These are phyloP conservation scores for Pandion haliaetus DNA, from an alignment of 2,113 vertebrate genomes.

Conservation along the genomic window DNA sequence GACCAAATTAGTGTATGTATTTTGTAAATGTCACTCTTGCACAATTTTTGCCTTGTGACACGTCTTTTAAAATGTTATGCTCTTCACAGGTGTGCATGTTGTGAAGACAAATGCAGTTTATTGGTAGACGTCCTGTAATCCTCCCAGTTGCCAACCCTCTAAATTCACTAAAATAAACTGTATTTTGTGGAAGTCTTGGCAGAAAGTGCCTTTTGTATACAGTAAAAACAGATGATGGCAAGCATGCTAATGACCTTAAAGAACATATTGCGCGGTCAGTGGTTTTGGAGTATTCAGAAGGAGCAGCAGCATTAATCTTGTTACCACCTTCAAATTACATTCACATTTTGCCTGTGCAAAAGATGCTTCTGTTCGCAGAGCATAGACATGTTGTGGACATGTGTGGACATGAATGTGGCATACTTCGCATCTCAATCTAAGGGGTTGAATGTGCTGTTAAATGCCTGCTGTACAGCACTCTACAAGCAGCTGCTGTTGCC, in stretches of 20 bases:
- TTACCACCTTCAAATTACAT: not conserved
- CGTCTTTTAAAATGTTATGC: not conserved
- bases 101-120: not conserved
- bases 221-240: not conserved
- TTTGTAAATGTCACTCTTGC: not conserved
- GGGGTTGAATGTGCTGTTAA: not conserved
- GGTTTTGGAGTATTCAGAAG: not conserved
- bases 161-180: not conserved
- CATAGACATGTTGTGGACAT: accelerated
- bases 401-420: accelerated
- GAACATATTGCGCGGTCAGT: not conserved
- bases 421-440: not conserved
- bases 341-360: not conserved
- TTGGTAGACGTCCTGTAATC: not conserved
- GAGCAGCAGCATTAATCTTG: not conserved
- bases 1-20: not conserved
- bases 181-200: not conserved
- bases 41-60: not conserved
- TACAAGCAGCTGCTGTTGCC: not conserved
- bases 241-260: not conserved
- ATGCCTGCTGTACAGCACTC: not conserved
- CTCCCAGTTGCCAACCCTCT: not conserved
- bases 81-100: not conserved
- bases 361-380: not conserved
- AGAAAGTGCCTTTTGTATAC: not conserved